Base-by-base conservation (phyloP, 2,888 invertebrate species). In the Aradus depressus region DNA sequence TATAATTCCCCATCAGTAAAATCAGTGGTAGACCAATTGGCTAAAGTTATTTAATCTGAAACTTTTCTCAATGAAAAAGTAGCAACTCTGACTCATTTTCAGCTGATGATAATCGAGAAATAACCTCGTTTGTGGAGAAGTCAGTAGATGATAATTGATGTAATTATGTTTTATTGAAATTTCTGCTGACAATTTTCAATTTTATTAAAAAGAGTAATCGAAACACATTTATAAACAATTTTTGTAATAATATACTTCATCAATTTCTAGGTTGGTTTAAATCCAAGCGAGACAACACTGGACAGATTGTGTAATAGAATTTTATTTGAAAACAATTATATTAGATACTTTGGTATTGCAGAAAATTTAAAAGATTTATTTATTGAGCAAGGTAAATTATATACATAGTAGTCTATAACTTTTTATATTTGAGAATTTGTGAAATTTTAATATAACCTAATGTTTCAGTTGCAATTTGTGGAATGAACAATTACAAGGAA, bases 381-480 rank as follows among this genome's bases (percentile, higher is more conserved):
- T 18, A 28, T 47, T 14, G 38, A 47, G 38, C 37, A 47, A 47
- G 47, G 47, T 47, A 26, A 12, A 4, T 21, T 10, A 18, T 19
- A 18, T 14, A 10, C 14, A 14, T 16, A 35, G 6, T 14, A 10
- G 5, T 14, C 16, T 14, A 6, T 35, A 14, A 6, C 16, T 35
- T 28, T 28, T 28, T 28, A 28, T 10, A 28, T 10, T 28, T 10
- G 28, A 28, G 28, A 6, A 28, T 35, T 35, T 8, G 16, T 8
- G n/a, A 35, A n/a, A 5, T 8, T 35, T n/a, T 35, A 35, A 35
- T 16, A 8, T 18, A 16, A 38, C 3, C 22, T 19, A 31, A 19
- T 34, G 14, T 49, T 48, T 25, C 47, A 56, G 56, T 54, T 44
- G 54, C 50, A 14, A 48, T 56, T 25, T 56, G 56, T 38, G 54